These are phyloP conservation scores for Himantopus leucocephalus DNA, from an alignment of 2,113 vertebrate genomes.

Conservation along the genomic window DNA sequence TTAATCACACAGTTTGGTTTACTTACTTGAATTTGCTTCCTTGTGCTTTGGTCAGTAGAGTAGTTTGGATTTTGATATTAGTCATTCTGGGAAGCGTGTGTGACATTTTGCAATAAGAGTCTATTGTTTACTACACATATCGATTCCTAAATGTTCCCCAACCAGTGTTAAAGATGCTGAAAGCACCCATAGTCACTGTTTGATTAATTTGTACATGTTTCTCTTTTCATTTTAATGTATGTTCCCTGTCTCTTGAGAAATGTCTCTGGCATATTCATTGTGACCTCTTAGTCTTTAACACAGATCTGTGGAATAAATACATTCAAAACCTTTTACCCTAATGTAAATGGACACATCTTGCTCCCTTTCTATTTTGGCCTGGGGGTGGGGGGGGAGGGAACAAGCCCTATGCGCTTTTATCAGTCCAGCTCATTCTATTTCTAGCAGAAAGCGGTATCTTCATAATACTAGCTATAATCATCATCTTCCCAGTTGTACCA, in stretches of 20 bases:
- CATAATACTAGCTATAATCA: neutral
- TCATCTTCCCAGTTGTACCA: neutral
- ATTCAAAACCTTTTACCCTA: slow-evolving; percentile 25
- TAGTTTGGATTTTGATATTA: slow-evolving; percentile 58
- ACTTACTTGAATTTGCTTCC: slow-evolving; percentile 49
- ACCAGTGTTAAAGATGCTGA: slow-evolving; percentile 66
- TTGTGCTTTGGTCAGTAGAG: slow-evolving; percentile 59
- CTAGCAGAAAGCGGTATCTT: neutral
- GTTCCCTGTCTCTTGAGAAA: slow-evolving; percentile 32
- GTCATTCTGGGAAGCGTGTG: slow-evolving; percentile 41
- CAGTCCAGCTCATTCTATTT: neutral
- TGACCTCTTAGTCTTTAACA: slow-evolving; percentile 43
- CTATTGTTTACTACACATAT: slow-evolving; percentile 63
- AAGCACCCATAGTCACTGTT: slow-evolving; percentile 52
- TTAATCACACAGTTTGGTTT: slow-evolving; percentile 24
- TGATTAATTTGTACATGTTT: slow-evolving; percentile 62
- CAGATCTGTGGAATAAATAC: slow-evolving; percentile 55
- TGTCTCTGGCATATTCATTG: slow-evolving; percentile 28
- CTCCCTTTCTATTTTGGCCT: neutral
- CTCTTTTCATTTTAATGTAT: slow-evolving; percentile 63
- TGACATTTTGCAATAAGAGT: slow-evolving; percentile 66
- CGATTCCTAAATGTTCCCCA: slow-evolving; percentile 58
- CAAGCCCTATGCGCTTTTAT: neutral
- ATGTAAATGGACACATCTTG: neutral
- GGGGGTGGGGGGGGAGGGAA: neutral